Evolutionary conservation across 2,888 invertebrate species (phyloP).

Genomic region (Sialis lutaria): DNA sequence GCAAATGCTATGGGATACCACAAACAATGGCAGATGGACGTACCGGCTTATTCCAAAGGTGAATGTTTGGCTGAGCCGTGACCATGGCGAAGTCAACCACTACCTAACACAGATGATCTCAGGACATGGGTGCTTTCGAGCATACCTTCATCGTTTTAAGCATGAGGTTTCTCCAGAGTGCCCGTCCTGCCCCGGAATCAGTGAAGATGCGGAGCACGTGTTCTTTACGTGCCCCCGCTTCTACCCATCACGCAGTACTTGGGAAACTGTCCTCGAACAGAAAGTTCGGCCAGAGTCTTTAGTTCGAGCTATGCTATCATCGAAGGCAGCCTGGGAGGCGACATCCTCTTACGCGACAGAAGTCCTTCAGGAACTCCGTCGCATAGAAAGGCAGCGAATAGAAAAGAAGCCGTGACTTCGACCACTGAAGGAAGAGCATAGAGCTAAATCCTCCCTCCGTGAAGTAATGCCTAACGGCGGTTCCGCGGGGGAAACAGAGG

Average conservation of each 20-base stretch:
- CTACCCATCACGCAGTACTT: no score
- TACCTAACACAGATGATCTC: neutral
- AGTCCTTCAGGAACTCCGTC: no score
- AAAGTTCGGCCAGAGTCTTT: neutral
- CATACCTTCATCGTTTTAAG: neutral
- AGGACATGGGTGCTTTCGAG: neutral
- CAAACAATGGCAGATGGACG: slow-evolving; percentile 5
- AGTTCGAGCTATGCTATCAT: neutral
- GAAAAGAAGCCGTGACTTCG: neutral
- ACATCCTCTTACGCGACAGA: neutral
- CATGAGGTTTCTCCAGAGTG: neutral
- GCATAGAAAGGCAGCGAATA: neutral
- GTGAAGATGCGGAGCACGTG: neutral
- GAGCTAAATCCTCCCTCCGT: neutral
- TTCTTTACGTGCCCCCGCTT: neutral
- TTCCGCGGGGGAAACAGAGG: neutral
- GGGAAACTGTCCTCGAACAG: neutral
- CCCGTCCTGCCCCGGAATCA: neutral
- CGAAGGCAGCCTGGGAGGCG: neutral
- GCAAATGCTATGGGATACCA: neutral
- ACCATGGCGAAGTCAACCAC: slow-evolving; percentile 4
- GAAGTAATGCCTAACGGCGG: neutral
- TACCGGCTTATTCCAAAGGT: slow-evolving; percentile 1
- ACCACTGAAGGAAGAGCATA: neutral
- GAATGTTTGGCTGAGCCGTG: neutral